Evolutionary conservation across 2,888 invertebrate species (phyloP).

Genomic region (Mimachlamys varia): DNA sequence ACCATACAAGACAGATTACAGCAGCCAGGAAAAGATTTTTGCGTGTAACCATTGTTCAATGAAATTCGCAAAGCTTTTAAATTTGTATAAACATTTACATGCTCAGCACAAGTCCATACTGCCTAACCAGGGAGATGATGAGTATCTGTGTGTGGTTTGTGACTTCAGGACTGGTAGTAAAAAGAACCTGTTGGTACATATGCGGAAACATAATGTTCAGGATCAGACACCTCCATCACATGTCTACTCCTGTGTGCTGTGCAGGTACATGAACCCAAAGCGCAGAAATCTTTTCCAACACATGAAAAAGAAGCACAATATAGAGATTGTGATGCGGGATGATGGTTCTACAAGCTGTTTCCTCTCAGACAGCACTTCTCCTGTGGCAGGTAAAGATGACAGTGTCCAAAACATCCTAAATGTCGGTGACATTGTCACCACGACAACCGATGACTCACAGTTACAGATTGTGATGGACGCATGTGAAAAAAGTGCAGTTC

Average conservation of each 20-base stretch:
- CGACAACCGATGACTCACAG: constrained; percentile 50
- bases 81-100: constrained; percentile 79
- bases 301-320: constrained; percentile 79
- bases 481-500: constrained; percentile 49
- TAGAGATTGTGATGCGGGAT: constrained; percentile 74
- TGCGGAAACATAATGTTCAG: constrained; percentile 77
- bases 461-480: constrained; percentile 59
- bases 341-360: constrained; percentile 73
- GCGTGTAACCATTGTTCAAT: constrained; percentile 79
- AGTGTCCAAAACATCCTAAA: constrained; percentile 59
- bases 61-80: constrained; percentile 79
- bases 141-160: constrained; percentile 78
- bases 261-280: constrained; percentile 75
- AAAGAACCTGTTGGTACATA: constrained; percentile 78
- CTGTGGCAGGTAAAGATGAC: constrained; percentile 53
- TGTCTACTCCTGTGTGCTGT: constrained; percentile 78
- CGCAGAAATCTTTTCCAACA: constrained; percentile 77
- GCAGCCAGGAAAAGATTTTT: constrained; percentile 77
- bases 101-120: constrained; percentile 75
- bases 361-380: constrained; percentile 60
- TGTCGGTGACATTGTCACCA: constrained; percentile 64
- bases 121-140: constrained; percentile 64
- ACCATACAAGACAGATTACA: constrained; percentile 70
- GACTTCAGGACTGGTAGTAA: constrained; percentile 75
- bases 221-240: constrained; percentile 76